Evolutionary conservation across 2,113 vertebrate species (phyloP).

Genomic region (Plectropomus leopardus): DNA sequence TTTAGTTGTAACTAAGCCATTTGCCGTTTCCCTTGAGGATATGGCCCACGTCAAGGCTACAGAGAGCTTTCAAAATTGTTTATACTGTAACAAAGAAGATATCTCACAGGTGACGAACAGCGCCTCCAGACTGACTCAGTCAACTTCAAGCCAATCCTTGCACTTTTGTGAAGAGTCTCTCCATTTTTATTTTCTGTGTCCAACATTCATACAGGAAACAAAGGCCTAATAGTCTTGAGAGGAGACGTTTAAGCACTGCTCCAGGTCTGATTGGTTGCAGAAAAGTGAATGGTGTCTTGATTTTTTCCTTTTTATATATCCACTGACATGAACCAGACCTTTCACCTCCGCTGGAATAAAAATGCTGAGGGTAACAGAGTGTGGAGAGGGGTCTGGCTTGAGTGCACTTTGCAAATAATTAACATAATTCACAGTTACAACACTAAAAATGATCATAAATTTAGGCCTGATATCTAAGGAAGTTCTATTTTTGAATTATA

Average conservation of each 20-base stretch:
- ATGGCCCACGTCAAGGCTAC: constrained; percentile 10
- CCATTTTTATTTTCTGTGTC: constrained; percentile 15
- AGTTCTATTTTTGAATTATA: neutral
- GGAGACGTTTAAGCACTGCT: neutral
- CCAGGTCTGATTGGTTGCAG: constrained; percentile 38
- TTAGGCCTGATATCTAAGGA: neutral
- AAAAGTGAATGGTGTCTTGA: constrained; percentile 19
- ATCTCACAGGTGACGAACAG: constrained; percentile 45
- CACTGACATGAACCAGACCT: constrained; percentile 44
- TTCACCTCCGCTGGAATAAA: constrained; percentile 21
- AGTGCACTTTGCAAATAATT: constrained; percentile 6
- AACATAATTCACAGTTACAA: neutral
- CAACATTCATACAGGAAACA: constrained; percentile 37
- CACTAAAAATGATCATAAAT: neutral
- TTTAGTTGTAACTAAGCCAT: constrained; percentile 53
- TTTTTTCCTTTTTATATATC: constrained; percentile 12
- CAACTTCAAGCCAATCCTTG: constrained; percentile 12
- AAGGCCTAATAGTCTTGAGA: constrained; percentile 27
- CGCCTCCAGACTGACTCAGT: constrained; percentile 39
- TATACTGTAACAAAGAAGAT: constrained; percentile 41
- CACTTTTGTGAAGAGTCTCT: constrained; percentile 5
- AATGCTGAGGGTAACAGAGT: constrained; percentile 14
- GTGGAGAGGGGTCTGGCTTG: neutral
- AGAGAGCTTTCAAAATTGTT: constrained; percentile 32
- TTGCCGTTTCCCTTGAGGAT: constrained; percentile 26